phyloP scores from a whole-genome alignment of 1,140 invertebrate species.

The Glossosoma conforme region DNA sequence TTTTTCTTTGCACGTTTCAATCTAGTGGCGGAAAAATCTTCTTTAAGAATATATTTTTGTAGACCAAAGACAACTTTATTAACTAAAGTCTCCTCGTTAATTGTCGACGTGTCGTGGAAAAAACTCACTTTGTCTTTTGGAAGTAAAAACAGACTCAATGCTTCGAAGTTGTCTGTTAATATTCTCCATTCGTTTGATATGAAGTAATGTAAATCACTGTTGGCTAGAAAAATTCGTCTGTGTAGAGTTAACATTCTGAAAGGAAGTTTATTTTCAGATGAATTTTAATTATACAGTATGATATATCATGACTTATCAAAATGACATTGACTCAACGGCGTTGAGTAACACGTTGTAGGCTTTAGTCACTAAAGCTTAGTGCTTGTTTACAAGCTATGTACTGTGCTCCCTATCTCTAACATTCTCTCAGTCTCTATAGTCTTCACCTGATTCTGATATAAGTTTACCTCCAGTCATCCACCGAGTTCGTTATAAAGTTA shows the following conservation, averaged over 20 bases:
- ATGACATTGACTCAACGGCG: too few relatives aligned
- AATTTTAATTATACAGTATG: too few relatives aligned
- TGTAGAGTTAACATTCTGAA: conserved; percentile 1
- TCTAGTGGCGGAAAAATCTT: neutral
- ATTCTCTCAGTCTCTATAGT: too few relatives aligned
- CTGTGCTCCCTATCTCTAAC: too few relatives aligned
- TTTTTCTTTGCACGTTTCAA: neutral
- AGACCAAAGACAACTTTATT: neutral
- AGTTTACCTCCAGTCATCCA: too few relatives aligned
- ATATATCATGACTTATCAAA: too few relatives aligned
- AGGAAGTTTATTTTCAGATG: too few relatives aligned
- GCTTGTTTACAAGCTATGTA: too few relatives aligned
- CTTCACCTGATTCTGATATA: too few relatives aligned
- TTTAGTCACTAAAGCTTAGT: too few relatives aligned
- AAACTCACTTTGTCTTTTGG: neutral
- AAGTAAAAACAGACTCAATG: neutral
- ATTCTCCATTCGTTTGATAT: conserved; percentile 6
- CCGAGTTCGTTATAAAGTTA: too few relatives aligned
- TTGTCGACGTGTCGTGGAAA: neutral
- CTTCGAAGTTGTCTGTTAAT: neutral
- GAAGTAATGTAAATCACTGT: neutral
- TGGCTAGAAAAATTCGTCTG: conserved; percentile 6
- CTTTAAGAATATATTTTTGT: conserved; percentile 9
- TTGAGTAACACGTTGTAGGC: too few relatives aligned
- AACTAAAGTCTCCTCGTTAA: neutral